Evolutionary conservation across 2,888 invertebrate genomes (phyloP), one percentile per base, ranked within the genome.

Genomic region (Aphodius sticticus): DNA sequence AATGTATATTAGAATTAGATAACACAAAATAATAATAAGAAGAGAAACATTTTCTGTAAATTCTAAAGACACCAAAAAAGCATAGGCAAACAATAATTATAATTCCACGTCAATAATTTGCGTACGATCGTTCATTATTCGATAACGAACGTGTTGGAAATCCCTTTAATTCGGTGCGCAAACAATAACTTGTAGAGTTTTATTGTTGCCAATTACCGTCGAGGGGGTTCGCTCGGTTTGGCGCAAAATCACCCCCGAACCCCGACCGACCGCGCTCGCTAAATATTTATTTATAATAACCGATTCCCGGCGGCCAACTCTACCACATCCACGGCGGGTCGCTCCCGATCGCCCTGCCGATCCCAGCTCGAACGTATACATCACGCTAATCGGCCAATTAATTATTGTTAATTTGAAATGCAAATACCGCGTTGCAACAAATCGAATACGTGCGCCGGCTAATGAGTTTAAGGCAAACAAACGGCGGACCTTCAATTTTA

Each of bases 331-430:
- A 53, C 38, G 79, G 71, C 35, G n/a, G 16, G 35, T 36, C 26
- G 35, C 15, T 74, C 74, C 35, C 74, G 74, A 36, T 70, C 70
- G 70, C 1, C 26, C 37, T n/a, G 74, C 74, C 12, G 36, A n/a
- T 36, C 74, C 74, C 74, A 12, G 12, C 26, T 74, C 74, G 74
- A 74, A 74, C 74, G 81, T 82, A 82, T 87, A 86, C 86, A 88
- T 88, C 88, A 88, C 87, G 84, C 84, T 88, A 88, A 89, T 88
- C 87, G 85, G 84, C 86, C 88, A 87, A 89, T 89, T 88, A 88
- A 88, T 88, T 87, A 88, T 88, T 87, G 87, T 87, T 88, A 88
- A 88, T 88, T 88, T 86, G 87, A 86, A 87, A 86, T 85, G 88
- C 86, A 88, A 88, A 88, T 87, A 88, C 86, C 85, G 84, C 86